Evolutionary conservation across 2,797 vertebrate genomes (phyloP), one percentile per base, ranked within the genome.

Genomic region (Oryzias dopingdopingensis): DNA sequence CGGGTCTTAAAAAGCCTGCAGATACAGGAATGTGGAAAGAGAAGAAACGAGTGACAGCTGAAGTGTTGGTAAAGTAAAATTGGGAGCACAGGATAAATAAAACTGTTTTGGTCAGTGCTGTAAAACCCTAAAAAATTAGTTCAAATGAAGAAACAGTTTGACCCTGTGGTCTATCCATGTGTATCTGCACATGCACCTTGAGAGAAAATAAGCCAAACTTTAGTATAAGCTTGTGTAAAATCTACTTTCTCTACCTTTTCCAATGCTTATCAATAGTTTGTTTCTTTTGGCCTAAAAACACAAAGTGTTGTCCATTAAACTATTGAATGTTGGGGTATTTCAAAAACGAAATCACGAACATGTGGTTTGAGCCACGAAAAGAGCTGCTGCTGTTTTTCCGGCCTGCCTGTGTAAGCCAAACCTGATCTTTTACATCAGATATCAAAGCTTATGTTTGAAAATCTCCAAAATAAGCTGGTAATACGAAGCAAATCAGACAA

Each of bases 311-410:
- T 85, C 84, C 72, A 57, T 88, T 86, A 82, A 77, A 66, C 23
- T 61, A 10, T 52, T 72, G 72, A 77, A 81, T 57, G 53, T 59
- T 22, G 59, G 74, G 66, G 67, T 12, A 77, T 82, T 74, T 76
- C 59, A 49, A 60, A 80, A 77, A 80, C 85, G 78, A 88, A 83
- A 81, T 87, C 87, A 91, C 82, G 77, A 82, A 87, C 79, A 82
- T 83, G 70, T 82, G 84, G 72, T 52, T 45, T 37, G 51, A 68
- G 70, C 67, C 72, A 74, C 77, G 10, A 12, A 72, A 75, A 72
- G 49, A 66, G 69, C 46, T 56, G 43, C 49, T 70, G 80, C 62
- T 56, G 47, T 45, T 59, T 62, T 78, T 67, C 77, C 68, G 40
- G 58, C 54, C 60, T 48, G 54, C 56, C 60, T 84, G 65, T 67